Base-by-base conservation (phyloP, 2,797 vertebrate genomes). In the Vultur gryphus region DNA sequence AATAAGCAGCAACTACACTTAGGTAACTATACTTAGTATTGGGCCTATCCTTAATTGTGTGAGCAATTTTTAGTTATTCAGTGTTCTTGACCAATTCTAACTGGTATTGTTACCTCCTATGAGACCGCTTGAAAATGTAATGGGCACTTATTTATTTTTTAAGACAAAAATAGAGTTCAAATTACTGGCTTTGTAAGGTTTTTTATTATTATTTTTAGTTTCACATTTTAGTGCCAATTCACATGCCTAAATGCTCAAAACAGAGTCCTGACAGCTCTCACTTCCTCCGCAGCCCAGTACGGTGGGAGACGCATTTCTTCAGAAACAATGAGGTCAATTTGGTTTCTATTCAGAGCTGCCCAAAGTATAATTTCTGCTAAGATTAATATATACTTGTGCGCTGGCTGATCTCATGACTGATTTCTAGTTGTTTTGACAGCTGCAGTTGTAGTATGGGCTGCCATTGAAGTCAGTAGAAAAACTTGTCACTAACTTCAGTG, bases 361-460 rank as follows among this genome's bases (percentile, higher is more conserved):
- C 86, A 69, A 94, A 96, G 86, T 95, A 95, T 67, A 88, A 93
- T 91, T 97, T 97, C 86, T 95, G 57, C 57, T 92, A 95, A 96
- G 93, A 96, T 88, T 44, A 72, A 90, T 71, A 81, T 23, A 49
- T 59, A 37, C 17, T 58, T 83, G 58, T 83, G 49, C 41, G 62
- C 61, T 91, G 58, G 21, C 52, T 89, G 92, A 96, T 94, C 64
- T 89, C 69, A 69, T 62, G 46, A 61, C 80, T 95, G 95, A 93
- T 91, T 97, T 95, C 83, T 87, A 76, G 87, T 93, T 97, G 95
- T 96, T 97, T 86, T 97, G 97, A 97, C 94, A 98, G 95, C 84
- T 94, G 92, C 83, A 85, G 95, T 94, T 91, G 95, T 78, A 59
- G n/a, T 43, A 88, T 8, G 55, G 82, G 31, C 83, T 92, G 58